Conservation (phyloP, 2,797 vertebrate species). For the Sandelia bainsii region DNA sequence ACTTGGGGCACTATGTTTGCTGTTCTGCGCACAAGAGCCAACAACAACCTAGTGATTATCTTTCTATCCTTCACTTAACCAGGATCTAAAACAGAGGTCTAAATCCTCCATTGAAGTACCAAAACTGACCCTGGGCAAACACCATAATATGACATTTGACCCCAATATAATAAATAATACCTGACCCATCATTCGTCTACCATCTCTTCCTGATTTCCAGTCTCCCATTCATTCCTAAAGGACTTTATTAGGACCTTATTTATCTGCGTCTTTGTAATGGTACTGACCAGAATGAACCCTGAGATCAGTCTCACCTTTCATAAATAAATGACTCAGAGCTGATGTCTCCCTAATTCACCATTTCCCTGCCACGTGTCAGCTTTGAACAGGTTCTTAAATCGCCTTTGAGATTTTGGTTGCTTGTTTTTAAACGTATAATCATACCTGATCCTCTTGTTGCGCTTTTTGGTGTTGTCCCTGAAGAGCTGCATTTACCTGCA, state of each 20-base stretch:
- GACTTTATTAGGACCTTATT: constrained; percentile 29
- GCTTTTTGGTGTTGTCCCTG: constrained; percentile 69
- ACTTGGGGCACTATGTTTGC: neutral
- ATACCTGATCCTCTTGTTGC: constrained; percentile 76
- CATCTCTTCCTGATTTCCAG: neutral
- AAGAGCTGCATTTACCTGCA: constrained; percentile 73
- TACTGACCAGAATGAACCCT: constrained; percentile 49
- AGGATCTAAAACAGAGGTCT: constrained; percentile 3
- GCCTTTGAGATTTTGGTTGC: constrained; percentile 67
- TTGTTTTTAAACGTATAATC: constrained; percentile 75
- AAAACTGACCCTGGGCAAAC: neutral
- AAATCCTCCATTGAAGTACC: neutral
- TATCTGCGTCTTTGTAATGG: constrained; percentile 33
- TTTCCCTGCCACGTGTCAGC: constrained; percentile 59
- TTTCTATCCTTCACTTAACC: neutral
- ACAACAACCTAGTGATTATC: constrained; percentile 16
- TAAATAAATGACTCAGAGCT: constrained; percentile 59
- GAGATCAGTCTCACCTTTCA: constrained; percentile 60
- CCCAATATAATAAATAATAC: constrained; percentile 4
- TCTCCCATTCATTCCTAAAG: constrained; percentile 20
- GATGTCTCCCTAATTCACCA: constrained; percentile 66
- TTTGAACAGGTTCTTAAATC: constrained; percentile 65
- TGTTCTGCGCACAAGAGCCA: constrained; percentile 17
- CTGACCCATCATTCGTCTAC: neutral
- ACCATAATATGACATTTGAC: constrained; percentile 15